phyloP scores from a whole-genome alignment of 1,140 invertebrate species.

The Anastrepha obliqua region DNA sequence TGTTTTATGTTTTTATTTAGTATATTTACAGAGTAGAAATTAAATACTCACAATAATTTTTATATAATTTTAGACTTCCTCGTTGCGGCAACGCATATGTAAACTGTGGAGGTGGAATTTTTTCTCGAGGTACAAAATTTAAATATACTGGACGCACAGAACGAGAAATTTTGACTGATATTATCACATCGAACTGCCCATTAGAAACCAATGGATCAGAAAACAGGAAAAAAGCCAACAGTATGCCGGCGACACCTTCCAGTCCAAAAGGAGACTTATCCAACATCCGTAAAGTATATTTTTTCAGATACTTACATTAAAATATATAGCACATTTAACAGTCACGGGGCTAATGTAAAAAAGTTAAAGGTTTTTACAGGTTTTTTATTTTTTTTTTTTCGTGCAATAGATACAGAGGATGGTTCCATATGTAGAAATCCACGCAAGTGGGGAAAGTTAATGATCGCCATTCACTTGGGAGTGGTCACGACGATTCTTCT shows the following conservation, averaged over 20 bases:
- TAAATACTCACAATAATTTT: neutral
- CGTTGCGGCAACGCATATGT: slow-evolving; percentile 90
- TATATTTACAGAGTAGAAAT: too few relatives aligned
- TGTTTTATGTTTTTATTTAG: too few relatives aligned
- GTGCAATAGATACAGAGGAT: too few relatives aligned
- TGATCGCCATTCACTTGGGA: too few relatives aligned
- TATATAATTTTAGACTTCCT: slow-evolving; percentile 80
- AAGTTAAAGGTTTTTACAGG: too few relatives aligned
- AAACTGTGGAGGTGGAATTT: slow-evolving; percentile 93
- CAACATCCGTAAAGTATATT: slow-evolving; percentile 68
- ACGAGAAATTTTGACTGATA: slow-evolving; percentile 88
- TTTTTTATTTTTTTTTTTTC: too few relatives aligned
- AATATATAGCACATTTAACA: too few relatives aligned
- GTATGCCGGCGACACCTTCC: slow-evolving; percentile 89
- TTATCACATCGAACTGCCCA: slow-evolving; percentile 71
- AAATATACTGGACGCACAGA: slow-evolving; percentile 92
- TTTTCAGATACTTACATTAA: neutral
- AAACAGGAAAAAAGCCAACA: slow-evolving; percentile 84
- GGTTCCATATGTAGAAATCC: too few relatives aligned
- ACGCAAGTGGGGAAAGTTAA: too few relatives aligned
- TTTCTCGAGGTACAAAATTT: slow-evolving; percentile 95
- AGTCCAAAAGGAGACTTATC: slow-evolving; percentile 78
- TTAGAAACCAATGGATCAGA: slow-evolving; percentile 78
- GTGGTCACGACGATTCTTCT: too few relatives aligned
- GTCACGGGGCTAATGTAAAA: too few relatives aligned